Evolutionary conservation across 2,797 vertebrate genomes (phyloP), one percentile per base, ranked within the genome.

Genomic region (Clarias pachynema): DNA sequence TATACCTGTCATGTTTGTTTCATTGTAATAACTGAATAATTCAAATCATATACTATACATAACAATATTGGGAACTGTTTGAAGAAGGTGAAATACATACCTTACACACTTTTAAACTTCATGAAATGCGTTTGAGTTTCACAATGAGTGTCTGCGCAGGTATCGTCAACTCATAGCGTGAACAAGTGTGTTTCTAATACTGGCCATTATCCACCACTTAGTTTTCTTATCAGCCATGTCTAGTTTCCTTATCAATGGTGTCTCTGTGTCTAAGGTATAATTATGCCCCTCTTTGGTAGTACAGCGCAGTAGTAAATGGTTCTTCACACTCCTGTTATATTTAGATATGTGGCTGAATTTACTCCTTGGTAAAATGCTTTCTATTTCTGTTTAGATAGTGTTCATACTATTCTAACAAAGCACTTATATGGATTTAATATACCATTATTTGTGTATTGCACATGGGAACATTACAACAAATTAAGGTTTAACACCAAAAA

Each of bases 291-390:
- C 16, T 84, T 79, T 85, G 79, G 79, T 86, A 57, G 86, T 75
- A 85, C 84, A 87, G 82, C 82, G 78, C 29, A 84, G 84, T 68
- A 70, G 22, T 63, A 65, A 83, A 83, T 37, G 60, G 65, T 57
- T 83, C 84, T 86, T 86, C 72, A 82, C 83, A 88, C 66, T 81
- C 74, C 80, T 60, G 85, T 85, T 89, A 89, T 86, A 88, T 89
- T 87, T 87, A 89, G 85, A 87, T 37, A 72, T 82, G 79, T 84
- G n/a, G 84, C 77, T 85, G 73, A 80, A 85, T 84, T 81, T 88
- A 87, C 37, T 75, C 86, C 70, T 86, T 31, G 44, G 81, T 72
- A 49, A 88, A 82, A 77, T 80, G 59, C 40, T 20, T 24, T 72
- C 65, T 59, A 82, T 57, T 81, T 86, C 56, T 72, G 70, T 74